Evolutionary conservation across 2,113 vertebrate genomes (phyloP), one percentile per base, ranked within the genome.

Genomic region (Narcine bancroftii): DNA sequence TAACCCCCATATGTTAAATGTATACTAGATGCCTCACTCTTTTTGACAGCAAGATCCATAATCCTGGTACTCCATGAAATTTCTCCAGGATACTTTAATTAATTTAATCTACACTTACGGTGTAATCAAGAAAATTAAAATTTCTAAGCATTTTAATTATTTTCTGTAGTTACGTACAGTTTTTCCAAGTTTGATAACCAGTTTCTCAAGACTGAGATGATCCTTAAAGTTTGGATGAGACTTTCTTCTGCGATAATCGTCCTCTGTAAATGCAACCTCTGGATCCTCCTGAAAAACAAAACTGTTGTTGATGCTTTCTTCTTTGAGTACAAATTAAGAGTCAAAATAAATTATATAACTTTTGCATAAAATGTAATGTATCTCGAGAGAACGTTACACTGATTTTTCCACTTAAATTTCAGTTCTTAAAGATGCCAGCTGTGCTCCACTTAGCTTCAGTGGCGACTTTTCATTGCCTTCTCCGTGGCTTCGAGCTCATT

Each of bases 191-290:
- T 98, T 98, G 21, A 96, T 94, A 81, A 99, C 95, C 13, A 95
- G 94, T 93, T 97, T 99, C 94, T 99, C 99, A 75, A 97, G 94
- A 93, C 96, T 96, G 63, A 97, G 95, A 92, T 99, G 96, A 63
- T 94, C 94, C 53, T 94, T 92, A 94, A 99, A 99, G 93, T 95
- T 96, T 11, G 96, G 96, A 93, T 99, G 98, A 92, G 96, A 45
- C 94, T 94, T 97, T 94, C 98, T 96, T 94, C 93, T 97, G 79
- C 96, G 94, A 94, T 97, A 99, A 89, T 98, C 95, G 6, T 97
- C 96, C 92, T 99, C 98, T 0, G 93, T 97, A 92, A 99, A 97
- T 24, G 97, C 95, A 92, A 95, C 89, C 39, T 97, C 96, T 2
- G 92, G 93, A 93, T 98, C 95, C 2, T 98, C 96, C 98, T 99